A percentile compares a stretch with the other conserved stretches of the same genome.
phyloP scores from a whole-genome alignment of 2,888 invertebrate genomes.

The Sympetrum striolatum region DNA sequence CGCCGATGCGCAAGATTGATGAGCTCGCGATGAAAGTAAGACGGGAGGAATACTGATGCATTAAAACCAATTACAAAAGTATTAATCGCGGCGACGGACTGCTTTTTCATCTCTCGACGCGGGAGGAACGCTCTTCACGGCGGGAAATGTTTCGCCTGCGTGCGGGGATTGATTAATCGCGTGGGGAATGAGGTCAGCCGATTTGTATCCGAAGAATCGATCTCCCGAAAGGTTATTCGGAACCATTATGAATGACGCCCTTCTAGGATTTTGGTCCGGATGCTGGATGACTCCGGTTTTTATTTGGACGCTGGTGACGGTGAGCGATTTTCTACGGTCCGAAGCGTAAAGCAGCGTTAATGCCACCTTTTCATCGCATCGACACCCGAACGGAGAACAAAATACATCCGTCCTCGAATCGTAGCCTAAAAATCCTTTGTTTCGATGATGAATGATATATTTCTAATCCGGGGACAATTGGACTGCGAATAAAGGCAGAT shows the following conservation, averaged over 20 bases:
- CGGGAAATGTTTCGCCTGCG: background rate
- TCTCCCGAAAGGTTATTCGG: background rate
- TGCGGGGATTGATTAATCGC: background rate
- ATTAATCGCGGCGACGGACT: background rate
- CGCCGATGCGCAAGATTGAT: background rate
- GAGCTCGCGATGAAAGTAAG: background rate
- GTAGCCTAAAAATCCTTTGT: no score
- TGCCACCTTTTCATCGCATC: no score
- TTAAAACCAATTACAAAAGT: slow-evolving; percentile 16
- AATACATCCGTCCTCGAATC: no score
- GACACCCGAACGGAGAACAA: no score
- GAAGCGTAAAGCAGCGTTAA: no score
- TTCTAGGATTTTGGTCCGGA: background rate
- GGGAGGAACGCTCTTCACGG: background rate
- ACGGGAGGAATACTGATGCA: background rate
- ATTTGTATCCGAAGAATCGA: background rate
- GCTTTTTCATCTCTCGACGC: background rate
- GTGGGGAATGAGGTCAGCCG: background rate
- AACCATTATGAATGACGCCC: background rate
- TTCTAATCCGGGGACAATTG: no score
- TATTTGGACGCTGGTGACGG: no score
- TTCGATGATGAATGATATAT: no score
- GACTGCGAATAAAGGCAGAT: no score
- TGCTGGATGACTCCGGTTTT: background rate
- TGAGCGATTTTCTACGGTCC: no score